Conservation (phyloP, 2,113 vertebrate genomes). For the Sterrhoptilus dennistouni region DNA sequence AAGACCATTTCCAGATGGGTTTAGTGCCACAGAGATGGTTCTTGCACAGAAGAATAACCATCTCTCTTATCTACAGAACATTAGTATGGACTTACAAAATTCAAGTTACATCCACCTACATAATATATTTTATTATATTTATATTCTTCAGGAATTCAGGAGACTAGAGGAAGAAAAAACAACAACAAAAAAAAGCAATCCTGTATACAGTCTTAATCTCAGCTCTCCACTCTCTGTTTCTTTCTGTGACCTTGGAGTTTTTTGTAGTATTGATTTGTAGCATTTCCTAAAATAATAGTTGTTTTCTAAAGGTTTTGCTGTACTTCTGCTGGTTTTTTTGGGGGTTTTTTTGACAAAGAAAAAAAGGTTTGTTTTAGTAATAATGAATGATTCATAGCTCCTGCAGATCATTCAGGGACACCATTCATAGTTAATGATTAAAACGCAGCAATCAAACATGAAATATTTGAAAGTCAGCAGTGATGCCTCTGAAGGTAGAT, state of each 20-base stretch:
- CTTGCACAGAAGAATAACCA: neutral
- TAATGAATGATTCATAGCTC: constrained; percentile 39
- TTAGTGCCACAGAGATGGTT: neutral
- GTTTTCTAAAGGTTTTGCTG: neutral
- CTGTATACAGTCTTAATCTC: neutral
- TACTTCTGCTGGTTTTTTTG: too few relatives aligned
- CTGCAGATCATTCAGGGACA: neutral
- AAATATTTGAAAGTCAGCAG: constrained; percentile 1
- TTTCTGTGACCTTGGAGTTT: neutral
- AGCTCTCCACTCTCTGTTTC: neutral
- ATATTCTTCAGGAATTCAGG: neutral
- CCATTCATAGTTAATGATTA: constrained; percentile 38
- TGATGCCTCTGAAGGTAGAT: neutral
- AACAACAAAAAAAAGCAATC: neutral
- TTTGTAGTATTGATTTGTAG: neutral
- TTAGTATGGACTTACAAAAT: neutral
- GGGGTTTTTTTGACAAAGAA: neutral
- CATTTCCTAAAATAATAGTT: neutral
- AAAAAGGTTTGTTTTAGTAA: neutral
- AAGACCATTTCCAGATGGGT: neutral
- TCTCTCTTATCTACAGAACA: neutral
- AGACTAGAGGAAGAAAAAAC: neutral
- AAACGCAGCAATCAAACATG: constrained; percentile 29
- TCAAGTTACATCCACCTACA: neutral
- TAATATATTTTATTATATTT: neutral